Conservation (phyloP, 2,888 invertebrate genomes). For the Tetanocera ferruginea region DNA sequence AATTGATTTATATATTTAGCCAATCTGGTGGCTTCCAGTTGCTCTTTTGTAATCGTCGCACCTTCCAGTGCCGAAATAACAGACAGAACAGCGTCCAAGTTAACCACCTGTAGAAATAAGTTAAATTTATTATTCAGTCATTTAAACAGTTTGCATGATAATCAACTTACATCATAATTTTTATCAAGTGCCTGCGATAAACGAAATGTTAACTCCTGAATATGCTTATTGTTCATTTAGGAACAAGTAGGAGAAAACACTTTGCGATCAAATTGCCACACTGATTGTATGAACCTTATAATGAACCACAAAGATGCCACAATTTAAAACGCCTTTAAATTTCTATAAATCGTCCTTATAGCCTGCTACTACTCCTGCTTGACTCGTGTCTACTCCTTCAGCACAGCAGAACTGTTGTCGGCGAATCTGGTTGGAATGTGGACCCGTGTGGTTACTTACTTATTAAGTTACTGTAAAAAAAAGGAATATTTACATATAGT, state of each 20-base stretch:
- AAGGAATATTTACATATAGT: too few species aligned
- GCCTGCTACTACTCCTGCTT: too few species aligned
- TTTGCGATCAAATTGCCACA: too few species aligned
- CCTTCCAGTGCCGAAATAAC: conserved; percentile 95
- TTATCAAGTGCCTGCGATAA: conserved; percentile 96
- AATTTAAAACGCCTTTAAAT: too few species aligned
- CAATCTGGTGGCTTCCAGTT: conserved; percentile 86
- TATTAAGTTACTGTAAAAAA: too few species aligned
- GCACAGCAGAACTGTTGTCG: too few species aligned
- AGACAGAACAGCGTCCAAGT: conserved; percentile 93
- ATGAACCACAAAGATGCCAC: too few species aligned
- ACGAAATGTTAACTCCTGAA: conserved; percentile 93
- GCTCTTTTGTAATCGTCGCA: conserved; percentile 71
- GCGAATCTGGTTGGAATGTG: too few species aligned
- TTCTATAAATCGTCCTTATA: too few species aligned
- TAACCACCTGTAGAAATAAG: conserved; percentile 83
- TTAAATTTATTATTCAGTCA: not conserved
- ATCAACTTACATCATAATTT: conserved; percentile 94
- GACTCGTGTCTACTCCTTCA: too few species aligned
- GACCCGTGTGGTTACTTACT: too few species aligned
- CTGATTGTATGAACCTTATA: too few species aligned
- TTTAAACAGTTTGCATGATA: not conserved
- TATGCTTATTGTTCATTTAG: conserved; percentile 83
- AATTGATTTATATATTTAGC: conserved; percentile 94
- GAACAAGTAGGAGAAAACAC: not conserved